Conservation (phyloP, 1,140 invertebrate genomes). For the Nasonia giraulti region DNA sequence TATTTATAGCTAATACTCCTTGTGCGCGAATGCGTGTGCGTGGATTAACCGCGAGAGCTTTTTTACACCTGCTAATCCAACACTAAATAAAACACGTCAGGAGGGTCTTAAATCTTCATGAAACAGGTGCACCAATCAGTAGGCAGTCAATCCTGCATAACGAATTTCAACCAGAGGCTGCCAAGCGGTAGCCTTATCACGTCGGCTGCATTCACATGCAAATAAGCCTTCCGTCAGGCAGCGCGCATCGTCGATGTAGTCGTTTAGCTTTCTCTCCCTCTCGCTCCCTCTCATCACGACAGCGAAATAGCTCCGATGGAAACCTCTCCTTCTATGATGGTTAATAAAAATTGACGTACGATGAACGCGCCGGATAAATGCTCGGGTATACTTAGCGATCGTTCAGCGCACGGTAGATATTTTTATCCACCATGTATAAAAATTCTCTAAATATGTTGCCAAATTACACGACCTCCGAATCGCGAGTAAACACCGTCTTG, state of each 20-base stretch:
- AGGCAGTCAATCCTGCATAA: conserved; percentile 36
- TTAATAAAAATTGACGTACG: conserved; percentile 16
- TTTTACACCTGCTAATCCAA: not conserved
- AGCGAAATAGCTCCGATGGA: not conserved
- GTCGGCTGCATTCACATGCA: conserved; percentile 46
- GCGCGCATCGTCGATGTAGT: not conserved
- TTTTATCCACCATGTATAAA: not conserved
- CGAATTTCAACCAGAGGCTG: conserved; percentile 41
- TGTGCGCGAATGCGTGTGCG: no score
- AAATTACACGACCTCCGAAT: not conserved
- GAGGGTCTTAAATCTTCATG: conserved; percentile 22
- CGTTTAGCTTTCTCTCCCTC: not conserved
- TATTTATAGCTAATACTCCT: not conserved
- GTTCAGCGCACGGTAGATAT: not conserved
- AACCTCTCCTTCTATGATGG: not conserved
- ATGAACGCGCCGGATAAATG: not conserved
- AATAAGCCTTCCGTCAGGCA: conserved; percentile 21
- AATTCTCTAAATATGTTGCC: not conserved
- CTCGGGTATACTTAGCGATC: not conserved
- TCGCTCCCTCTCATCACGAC: not conserved
- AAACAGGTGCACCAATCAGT: conserved; percentile 47
- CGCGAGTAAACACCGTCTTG: not conserved
- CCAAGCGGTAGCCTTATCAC: conserved; percentile 20
- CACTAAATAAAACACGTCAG: conserved; percentile 23
- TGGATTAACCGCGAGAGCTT: not conserved